These are phyloP conservation scores for Cynopterus sphinx DNA, from an alignment of 2,797 vertebrate genomes.

Conservation along the genomic window DNA sequence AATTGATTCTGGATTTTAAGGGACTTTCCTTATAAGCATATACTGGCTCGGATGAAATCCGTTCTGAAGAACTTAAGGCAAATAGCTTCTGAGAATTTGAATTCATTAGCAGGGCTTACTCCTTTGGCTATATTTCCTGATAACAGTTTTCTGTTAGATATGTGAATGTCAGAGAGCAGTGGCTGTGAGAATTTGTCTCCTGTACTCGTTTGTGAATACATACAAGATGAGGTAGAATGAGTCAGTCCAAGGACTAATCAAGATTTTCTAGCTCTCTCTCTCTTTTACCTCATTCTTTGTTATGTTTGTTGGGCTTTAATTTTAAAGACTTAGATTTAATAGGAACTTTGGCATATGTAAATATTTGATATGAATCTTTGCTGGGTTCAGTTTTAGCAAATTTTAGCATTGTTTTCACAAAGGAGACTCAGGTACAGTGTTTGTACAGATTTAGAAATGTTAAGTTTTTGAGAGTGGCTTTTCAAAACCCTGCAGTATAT, in stretches of 20 bases:
- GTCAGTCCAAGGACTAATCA: not conserved
- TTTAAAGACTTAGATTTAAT: constrained; percentile 48
- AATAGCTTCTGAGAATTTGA: constrained; percentile 53
- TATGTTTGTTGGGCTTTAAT: constrained; percentile 55
- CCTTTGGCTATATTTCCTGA: constrained; percentile 38
- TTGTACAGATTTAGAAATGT: constrained; percentile 63
- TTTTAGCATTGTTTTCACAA: not conserved
- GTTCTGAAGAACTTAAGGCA: constrained; percentile 52
- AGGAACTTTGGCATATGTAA: constrained; percentile 56
- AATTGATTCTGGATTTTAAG: constrained; percentile 57
- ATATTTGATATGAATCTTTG: constrained; percentile 63
- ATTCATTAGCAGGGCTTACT: constrained; percentile 51
- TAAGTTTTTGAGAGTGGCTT: constrained; percentile 45
- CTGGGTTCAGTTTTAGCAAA: constrained; percentile 41
- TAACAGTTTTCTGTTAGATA: constrained; percentile 57
- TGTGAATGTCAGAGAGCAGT: not conserved
- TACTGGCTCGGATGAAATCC: constrained; percentile 27
- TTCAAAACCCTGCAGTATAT: constrained; percentile 29
- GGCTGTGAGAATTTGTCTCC: not conserved
- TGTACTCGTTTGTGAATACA: constrained; percentile 28
- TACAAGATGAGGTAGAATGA: not conserved
- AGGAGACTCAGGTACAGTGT: constrained; percentile 34
- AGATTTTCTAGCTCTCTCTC: not conserved
- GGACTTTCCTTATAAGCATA: not conserved
- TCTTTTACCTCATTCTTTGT: constrained; percentile 15